Evolutionary conservation across 2,113 vertebrate genomes (phyloP).

Genomic region (Aegithalos caudatus): DNA sequence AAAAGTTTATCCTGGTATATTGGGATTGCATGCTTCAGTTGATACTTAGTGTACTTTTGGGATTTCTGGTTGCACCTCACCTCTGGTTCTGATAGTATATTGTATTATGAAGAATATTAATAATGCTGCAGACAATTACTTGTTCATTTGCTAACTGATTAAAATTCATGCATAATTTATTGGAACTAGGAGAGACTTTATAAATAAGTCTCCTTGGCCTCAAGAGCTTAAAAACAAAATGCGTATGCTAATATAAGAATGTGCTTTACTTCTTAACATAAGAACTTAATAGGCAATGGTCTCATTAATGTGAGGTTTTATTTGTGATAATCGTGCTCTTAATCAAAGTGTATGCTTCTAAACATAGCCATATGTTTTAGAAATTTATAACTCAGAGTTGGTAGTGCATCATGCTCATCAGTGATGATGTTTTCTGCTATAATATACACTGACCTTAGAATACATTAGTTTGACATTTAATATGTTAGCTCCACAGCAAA

Average conservation of each 20-base stretch:
- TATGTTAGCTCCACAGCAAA: neutral
- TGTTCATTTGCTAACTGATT: conserved; percentile 79
- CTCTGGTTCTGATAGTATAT: conserved; percentile 70
- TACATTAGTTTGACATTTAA: conserved; percentile 24
- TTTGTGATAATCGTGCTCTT: conserved; percentile 47
- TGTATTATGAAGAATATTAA: conserved; percentile 80
- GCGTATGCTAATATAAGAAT: conserved; percentile 68
- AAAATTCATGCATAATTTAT: conserved; percentile 84
- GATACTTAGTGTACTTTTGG: conserved; percentile 60
- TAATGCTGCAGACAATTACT: conserved; percentile 78
- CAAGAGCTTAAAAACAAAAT: conserved; percentile 70
- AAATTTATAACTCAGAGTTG: neutral
- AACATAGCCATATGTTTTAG: neutral
- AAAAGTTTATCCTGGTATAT: conserved; percentile 70
- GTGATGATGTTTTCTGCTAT: neutral
- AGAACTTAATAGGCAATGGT: conserved; percentile 56
- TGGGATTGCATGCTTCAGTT: conserved; percentile 69
- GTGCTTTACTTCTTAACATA: conserved; percentile 59
- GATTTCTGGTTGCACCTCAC: conserved; percentile 66
- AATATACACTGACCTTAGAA: neutral
- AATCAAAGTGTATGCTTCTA: conserved; percentile 42
- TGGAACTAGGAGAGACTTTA: conserved; percentile 73
- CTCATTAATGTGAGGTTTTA: conserved; percentile 59
- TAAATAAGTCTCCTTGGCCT: conserved; percentile 74
- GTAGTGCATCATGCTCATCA: neutral